Conservation (phyloP, 2,888 invertebrate genomes). For the Choristoneura rosaceana region DNA sequence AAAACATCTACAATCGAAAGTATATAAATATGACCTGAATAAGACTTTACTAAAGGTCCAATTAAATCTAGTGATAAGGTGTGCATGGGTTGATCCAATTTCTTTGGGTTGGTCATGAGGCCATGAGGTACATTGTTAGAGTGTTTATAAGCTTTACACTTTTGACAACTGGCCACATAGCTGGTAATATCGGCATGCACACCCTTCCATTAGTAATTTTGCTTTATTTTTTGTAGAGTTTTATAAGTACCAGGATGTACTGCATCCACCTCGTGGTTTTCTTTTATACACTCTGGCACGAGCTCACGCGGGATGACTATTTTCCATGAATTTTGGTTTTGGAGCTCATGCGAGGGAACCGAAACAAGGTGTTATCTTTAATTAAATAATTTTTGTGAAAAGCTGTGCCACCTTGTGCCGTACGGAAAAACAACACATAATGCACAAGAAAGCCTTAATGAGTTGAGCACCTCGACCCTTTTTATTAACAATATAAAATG, state of each 20-base stretch:
- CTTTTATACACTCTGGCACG: conserved; percentile 7
- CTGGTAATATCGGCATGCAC: conserved; percentile 6
- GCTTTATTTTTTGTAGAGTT: conserved; percentile 6
- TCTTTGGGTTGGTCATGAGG: conserved; percentile 6
- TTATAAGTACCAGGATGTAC: conserved; percentile 15
- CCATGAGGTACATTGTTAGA: conserved; percentile 3
- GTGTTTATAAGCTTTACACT: conserved; percentile 14
- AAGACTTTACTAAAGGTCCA: conserved; percentile 8
- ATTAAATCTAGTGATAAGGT: neutral
- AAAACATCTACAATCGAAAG: conserved; percentile 15
- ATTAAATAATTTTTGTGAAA: too few species aligned
- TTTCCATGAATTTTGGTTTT: too few species aligned
- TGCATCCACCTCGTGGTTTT: conserved; percentile 5
- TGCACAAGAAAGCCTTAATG: conserved; percentile 43
- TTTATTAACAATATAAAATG: conserved; percentile 38
- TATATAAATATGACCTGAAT: conserved; percentile 19
- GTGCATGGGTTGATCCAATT: neutral
- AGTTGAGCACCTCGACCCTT: conserved; percentile 37
- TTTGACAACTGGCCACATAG: neutral
- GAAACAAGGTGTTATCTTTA: too few species aligned
- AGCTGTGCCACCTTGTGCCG: too few species aligned
- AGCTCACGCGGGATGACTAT: conserved; percentile 4
- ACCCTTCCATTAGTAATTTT: conserved; percentile 15
- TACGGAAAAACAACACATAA: conserved; percentile 44
- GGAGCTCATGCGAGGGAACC: too few species aligned